Percentiles rank a stretch among this genome's conserved stretches.
Evolutionary conservation across 2,797 vertebrate species (phyloP).

Genomic region (Microctenopoma stevenorrisi): DNA sequence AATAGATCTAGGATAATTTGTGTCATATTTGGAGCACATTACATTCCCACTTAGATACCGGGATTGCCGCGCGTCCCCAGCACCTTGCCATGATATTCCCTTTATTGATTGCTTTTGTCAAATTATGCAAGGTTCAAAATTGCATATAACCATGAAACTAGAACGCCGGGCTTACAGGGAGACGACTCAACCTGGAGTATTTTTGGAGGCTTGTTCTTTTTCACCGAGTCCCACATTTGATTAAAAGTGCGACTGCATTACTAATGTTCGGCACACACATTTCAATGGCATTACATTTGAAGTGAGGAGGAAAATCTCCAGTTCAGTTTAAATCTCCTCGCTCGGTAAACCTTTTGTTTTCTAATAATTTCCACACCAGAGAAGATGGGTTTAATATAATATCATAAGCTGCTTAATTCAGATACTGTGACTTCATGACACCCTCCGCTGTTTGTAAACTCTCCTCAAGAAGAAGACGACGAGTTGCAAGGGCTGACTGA

Average conservation of each 20-base stretch:
- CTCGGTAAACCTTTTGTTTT: conserved; percentile 79
- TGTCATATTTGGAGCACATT: conserved; percentile 51
- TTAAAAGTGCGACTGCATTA: conserved; percentile 72
- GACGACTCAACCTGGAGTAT: conserved; percentile 43
- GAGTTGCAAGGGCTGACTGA: conserved; percentile 58
- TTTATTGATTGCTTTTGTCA: conserved; percentile 55
- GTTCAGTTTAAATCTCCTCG: conserved; percentile 71
- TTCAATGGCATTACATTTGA: conserved; percentile 73
- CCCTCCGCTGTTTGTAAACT: conserved; percentile 79
- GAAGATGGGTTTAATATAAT: conserved; percentile 83
- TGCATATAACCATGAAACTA: conserved; percentile 48
- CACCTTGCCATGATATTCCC: conserved; percentile 47
- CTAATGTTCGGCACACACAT: conserved; percentile 69
- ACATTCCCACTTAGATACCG: conserved; percentile 38
- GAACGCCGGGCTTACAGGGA: conserved; percentile 33
- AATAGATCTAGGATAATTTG: conserved; percentile 46
- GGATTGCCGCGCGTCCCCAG: conserved; percentile 41
- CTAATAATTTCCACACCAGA: conserved; percentile 80
- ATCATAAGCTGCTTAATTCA: conserved; percentile 85
- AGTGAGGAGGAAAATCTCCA: conserved; percentile 80
- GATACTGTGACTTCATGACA: conserved; percentile 83
- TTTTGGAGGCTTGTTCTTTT: conserved; percentile 53
- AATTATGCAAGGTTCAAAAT: conserved; percentile 62
- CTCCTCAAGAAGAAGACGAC: conserved; percentile 67
- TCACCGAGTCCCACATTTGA: conserved; percentile 63